A percentile compares a stretch with the other conserved stretches of the same genome.
Evolutionary conservation across 2,888 invertebrate species (phyloP).

Genomic region (Noctua janthina): DNA sequence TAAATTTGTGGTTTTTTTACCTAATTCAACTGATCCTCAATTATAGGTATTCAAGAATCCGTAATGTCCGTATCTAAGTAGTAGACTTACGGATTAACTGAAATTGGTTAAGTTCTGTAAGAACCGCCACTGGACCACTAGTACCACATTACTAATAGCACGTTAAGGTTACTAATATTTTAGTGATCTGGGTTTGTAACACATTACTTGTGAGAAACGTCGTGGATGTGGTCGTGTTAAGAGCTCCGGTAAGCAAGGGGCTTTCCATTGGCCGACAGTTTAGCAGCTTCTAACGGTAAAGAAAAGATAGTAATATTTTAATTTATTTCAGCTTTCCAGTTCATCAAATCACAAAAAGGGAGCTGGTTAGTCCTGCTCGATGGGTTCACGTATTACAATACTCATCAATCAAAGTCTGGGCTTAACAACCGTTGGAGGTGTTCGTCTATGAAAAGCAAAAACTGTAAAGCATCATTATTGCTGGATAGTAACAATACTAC

Average conservation of each 20-base stretch:
- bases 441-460: slow-evolving; percentile 46
- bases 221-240: too few species aligned
- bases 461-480: slow-evolving; percentile 39
- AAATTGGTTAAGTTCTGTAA: too few species aligned
- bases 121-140: too few species aligned
- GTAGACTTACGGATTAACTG: too few species aligned
- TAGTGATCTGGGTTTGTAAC: too few species aligned
- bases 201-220: not conserved
- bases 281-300: not conserved
- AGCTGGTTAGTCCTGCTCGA: not conserved
- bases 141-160: too few species aligned
- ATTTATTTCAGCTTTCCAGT: not conserved
- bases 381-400: not conserved
- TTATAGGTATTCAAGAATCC: too few species aligned
- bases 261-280: not conserved
- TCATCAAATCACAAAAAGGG: not conserved
- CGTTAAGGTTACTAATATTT: too few species aligned
- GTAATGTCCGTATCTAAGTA: too few species aligned
- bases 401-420: not conserved
- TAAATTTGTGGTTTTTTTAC: too few species aligned
- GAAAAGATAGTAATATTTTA: not conserved
- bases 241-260: too few species aligned
- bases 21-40: too few species aligned
- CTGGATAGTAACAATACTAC: not conserved
- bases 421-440: slow-evolving; percentile 47